Base-by-base conservation (phyloP, 2,797 vertebrate species). In the Yasuhikotakia modesta region DNA sequence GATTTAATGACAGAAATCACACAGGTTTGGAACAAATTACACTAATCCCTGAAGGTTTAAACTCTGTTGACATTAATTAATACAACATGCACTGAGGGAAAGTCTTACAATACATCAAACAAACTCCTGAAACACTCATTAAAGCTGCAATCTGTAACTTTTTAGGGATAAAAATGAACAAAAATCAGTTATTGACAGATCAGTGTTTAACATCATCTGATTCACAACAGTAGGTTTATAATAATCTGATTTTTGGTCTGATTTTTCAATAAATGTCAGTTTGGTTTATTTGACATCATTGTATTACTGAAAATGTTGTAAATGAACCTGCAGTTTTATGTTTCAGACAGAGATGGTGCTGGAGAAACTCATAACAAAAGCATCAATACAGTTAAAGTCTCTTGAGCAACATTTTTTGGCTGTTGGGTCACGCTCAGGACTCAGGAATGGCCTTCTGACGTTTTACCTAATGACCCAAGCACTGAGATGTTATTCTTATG, bases 401-500 rank as follows among this genome's bases (percentile, higher is more conserved):
- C 73, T 75, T 55, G 45, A 70, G 68, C 66, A 65, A 53, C 81
- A 24, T 24, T 60, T 79, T 75, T 79, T 68, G 70, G 67, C 17
- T 39, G 48, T 55, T 71, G 82, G 82, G 81, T 90, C 85, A 87
- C 2, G 1, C 45, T 22, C 57, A 87, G 85, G 83, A 72, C 79
- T 79, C 83, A 7, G 71, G 67, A 71, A 84, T 76, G 75, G 74
- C 81, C 86, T 86, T 88, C 84, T 78, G 84, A 85, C 83, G 86
- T 85, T 77, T 73, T 84, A 82, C 78, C 86, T 30, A 1, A 69
- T 82, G 84, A 87, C 82, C 79, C 84, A 64, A 82, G 79, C 81
- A 84, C 79, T 78, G 86, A 85, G 86, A 88, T 91, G 86, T 90
- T 90, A 85, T 87, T 90, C 86, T 87, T 88, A 87, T 79, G 78